These are phyloP conservation scores for Beaufortia kweichowensis DNA, from an alignment of 2,113 vertebrate species.

Conservation along the genomic window DNA sequence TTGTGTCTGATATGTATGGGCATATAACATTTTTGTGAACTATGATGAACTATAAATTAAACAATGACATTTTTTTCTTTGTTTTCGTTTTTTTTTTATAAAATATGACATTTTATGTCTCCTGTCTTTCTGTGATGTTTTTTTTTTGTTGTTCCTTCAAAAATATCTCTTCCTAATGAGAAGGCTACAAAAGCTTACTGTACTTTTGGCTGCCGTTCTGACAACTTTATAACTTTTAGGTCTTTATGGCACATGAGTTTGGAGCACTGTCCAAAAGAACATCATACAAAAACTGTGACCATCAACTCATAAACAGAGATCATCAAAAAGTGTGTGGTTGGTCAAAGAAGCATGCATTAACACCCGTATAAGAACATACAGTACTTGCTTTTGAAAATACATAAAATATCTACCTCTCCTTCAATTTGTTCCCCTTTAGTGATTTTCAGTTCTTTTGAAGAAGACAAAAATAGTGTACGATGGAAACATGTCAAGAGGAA, in stretches of 20 bases:
- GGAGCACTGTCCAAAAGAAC: constrained; percentile 15
- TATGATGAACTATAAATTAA: not conserved
- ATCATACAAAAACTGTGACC: not conserved
- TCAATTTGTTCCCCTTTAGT: not conserved
- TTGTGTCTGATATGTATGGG: not conserved
- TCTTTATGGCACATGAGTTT: constrained; percentile 31
- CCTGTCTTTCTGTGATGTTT: not conserved
- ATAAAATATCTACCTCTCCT: constrained; percentile 17
- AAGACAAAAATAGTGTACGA: not conserved
- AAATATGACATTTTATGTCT: constrained; percentile 25
- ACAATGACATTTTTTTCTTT: not conserved
- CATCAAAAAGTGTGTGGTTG: constrained; percentile 14
- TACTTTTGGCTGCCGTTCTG: not conserved
- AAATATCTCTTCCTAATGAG: constrained; percentile 14
- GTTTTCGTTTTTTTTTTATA: not conserved
- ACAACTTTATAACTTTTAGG: constrained; percentile 20
- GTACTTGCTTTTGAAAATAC: constrained; percentile 14
- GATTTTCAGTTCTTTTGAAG: constrained; percentile 11
- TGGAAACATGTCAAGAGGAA: not conserved
- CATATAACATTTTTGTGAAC: not conserved
- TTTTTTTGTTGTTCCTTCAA: not conserved
- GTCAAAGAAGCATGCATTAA: constrained; percentile 47
- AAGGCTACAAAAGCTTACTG: constrained; percentile 19
- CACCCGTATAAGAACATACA: constrained; percentile 50
- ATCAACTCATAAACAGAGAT: constrained; percentile 22